Base-by-base conservation (phyloP, 2,888 invertebrate genomes). In the Nomada ruficornis region DNA sequence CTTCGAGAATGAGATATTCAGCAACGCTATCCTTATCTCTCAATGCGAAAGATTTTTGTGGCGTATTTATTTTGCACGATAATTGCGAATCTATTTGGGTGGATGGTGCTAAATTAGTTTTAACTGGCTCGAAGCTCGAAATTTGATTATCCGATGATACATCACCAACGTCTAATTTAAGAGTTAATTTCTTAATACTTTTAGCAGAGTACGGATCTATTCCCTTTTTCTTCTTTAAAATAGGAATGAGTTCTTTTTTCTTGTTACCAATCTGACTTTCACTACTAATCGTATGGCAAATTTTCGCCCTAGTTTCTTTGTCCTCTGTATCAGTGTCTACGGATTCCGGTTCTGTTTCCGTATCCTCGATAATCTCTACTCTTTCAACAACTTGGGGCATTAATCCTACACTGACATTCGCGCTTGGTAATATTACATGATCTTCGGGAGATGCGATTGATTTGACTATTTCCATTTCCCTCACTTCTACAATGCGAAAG, bases 401-500 rank as follows among this genome's bases (percentile, higher is more conserved):
- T 64, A 92, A 90, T 73, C 89, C 92, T 57, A 91, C 91, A 72
- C 91, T 91, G 70, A 92, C 91, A 81, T 91, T 92, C 9, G 92
- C 92, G 36, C 90, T 91, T 29, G 94, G 91, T 47, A 94, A 80
- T 20, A 94, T 90, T 23, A 93, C 91, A 67, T 93, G 92, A 80
- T 94, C 93, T 52, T 92, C 93, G 18, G 94, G 94, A 7, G 95
- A 94, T 85, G 96, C 96, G 78, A 95, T 95, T 20, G 96, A 95
- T 91, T 96, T 96, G 1, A 96, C 94, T 68, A 97, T 96, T 92
- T 97, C 96, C 90, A 95, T 96, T 90, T 96, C 96, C 84, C 95
- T 96, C 0, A 97, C 95, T 89, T 96, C 97, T 18, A 97, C 97
- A 85, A 96, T 94, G 86, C 95, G 95, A 70, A 95, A 95, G 9